These are phyloP conservation scores for Nothocercus nigrocapillus DNA, from an alignment of 2,113 vertebrate genomes.

Conservation along the genomic window DNA sequence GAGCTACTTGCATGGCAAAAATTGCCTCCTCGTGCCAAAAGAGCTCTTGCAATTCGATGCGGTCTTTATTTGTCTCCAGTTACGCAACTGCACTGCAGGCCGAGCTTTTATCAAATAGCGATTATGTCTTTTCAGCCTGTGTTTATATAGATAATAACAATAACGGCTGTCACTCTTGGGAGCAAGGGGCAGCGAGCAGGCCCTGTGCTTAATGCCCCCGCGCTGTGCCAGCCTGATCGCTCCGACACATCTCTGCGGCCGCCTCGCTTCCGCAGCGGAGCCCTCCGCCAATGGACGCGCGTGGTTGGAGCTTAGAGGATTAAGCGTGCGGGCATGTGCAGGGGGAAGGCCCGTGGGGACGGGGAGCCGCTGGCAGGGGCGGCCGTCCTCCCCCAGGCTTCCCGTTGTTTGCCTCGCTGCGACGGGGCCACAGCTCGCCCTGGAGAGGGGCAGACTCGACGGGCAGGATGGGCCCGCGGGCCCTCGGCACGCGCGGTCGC, in stretches of 20 bases:
- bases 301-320: conserved; percentile 43
- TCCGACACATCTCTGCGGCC: background rate
- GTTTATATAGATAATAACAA: background rate
- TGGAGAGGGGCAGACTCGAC: background rate
- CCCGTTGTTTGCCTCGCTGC: too few species aligned
- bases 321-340: background rate
- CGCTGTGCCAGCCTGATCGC: conserved; percentile 6
- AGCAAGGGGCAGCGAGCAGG: background rate
- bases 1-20: background rate
- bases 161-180: background rate
- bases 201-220: conserved; percentile 21
- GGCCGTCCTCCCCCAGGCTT: too few species aligned
- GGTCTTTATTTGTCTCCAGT: background rate
- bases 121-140: background rate
- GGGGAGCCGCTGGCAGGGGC: too few species aligned
- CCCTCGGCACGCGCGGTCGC: background rate
- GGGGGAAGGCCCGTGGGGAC: background rate
- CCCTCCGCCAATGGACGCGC: background rate
- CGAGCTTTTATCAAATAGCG: background rate
- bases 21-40: rapidly evolving
- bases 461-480: conserved; percentile 33
- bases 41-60: background rate
- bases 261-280: background rate
- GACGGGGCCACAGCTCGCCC: background rate
- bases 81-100: background rate